Evolutionary conservation across 2,113 vertebrate genomes (phyloP).

Genomic region (Circaetus cinerascens): DNA sequence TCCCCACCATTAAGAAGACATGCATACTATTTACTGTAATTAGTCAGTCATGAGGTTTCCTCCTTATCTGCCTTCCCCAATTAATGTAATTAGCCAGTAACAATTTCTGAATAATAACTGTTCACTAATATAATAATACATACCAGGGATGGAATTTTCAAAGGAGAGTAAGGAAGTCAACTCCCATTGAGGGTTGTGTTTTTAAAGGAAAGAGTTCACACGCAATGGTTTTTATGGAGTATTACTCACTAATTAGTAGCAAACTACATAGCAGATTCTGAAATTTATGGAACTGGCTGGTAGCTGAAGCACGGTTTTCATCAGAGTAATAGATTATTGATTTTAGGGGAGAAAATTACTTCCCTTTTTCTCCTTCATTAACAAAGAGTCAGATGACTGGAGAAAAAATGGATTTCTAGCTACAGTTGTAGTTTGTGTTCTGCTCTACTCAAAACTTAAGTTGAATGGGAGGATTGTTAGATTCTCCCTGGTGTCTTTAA

Average conservation of each 20-base stretch:
- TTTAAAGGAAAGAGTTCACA: constrained; percentile 52
- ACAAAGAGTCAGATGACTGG: neutral
- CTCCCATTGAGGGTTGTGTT: constrained; percentile 36
- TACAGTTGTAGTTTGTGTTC: neutral
- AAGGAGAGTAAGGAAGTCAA: constrained; percentile 22
- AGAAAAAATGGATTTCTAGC: neutral
- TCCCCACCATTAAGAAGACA: neutral
- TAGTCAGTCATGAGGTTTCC: neutral
- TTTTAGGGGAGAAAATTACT: constrained; percentile 2
- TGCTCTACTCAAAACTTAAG: neutral
- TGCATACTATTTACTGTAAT: constrained; percentile 20
- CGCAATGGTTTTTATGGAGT: neutral
- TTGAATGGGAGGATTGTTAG: neutral
- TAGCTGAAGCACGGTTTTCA: neutral
- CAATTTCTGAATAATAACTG: constrained; percentile 27
- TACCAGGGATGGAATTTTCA: constrained; percentile 36
- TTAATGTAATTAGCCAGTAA: constrained; percentile 31
- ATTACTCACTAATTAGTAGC: constrained; percentile 37
- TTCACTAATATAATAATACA: constrained; percentile 54
- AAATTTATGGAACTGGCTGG: constrained; percentile 8
- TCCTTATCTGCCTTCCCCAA: constrained; percentile 34
- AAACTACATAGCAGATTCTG: constrained; percentile 4
- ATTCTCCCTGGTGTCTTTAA: neutral
- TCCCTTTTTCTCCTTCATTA: neutral
- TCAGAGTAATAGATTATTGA: neutral